Evolutionary conservation across 1,140 invertebrate species (phyloP).

Genomic region (Drosophila triauraria): DNA sequence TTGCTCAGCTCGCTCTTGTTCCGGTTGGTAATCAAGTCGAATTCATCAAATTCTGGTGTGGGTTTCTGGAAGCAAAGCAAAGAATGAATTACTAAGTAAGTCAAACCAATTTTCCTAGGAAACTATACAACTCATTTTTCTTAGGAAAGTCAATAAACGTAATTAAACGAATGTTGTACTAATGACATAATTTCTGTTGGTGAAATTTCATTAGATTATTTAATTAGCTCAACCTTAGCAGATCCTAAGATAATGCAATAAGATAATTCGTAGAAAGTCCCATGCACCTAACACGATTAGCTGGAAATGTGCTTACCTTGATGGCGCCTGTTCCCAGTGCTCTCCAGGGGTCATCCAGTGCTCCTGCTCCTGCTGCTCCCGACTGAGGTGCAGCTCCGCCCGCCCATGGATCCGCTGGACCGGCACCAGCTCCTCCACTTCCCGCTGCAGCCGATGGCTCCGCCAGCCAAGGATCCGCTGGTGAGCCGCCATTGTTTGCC

Average conservation of each 20-base stretch:
- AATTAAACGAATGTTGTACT: too few relatives aligned
- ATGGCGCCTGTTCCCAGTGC: constrained; percentile 54
- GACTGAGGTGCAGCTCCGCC: constrained; percentile 69
- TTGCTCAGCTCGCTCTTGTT: constrained; percentile 85
- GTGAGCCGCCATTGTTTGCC: constrained; percentile 62
- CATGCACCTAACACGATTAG: background rate
- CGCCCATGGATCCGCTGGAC: constrained; percentile 76
- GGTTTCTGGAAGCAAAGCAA: constrained; percentile 59
- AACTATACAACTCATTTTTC: background rate
- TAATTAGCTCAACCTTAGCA: too few relatives aligned
- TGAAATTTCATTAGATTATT: background rate
- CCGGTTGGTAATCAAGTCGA: constrained; percentile 92
- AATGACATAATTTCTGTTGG: background rate
- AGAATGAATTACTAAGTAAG: background rate
- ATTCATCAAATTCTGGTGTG: constrained; percentile 92
- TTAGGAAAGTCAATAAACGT: background rate
- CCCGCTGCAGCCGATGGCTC: constrained; percentile 59
- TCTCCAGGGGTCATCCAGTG: constrained; percentile 82
- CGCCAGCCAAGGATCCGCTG: constrained; percentile 87
- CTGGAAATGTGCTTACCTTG: constrained; percentile 50
- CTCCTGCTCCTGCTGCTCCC: constrained; percentile 86
- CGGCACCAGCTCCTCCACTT: constrained; percentile 8
- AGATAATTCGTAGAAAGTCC: background rate
- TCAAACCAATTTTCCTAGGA: background rate
- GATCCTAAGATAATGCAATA: background rate